A percentile compares a stretch with the other conserved stretches of the same genome.
phyloP scores from a whole-genome alignment of 2,888 invertebrate genomes.

The Acrobasis suavella region DNA sequence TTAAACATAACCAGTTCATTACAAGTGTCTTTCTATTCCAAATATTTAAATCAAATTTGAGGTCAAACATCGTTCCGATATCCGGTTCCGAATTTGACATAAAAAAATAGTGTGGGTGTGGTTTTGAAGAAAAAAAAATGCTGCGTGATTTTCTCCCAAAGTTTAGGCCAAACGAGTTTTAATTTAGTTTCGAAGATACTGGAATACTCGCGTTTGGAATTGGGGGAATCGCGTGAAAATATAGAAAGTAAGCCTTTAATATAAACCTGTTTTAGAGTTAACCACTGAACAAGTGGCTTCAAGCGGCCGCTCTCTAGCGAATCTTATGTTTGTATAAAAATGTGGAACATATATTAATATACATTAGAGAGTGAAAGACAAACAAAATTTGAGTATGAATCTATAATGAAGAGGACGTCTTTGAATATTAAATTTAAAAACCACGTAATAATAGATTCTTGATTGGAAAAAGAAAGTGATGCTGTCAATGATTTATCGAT shows the following conservation, averaged over 20 bases:
- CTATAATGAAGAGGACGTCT: constrained; percentile 2
- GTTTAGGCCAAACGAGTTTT: neutral
- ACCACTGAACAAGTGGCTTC: constrained; percentile 40
- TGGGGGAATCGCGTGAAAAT: constrained; percentile 57
- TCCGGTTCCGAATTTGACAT: constrained; percentile 10
- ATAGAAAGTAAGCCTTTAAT: constrained; percentile 63
- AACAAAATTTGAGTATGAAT: constrained; percentile 14
- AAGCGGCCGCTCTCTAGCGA: constrained; percentile 44
- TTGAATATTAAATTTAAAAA: neutral
- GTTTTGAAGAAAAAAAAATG: neutral
- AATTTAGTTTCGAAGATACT: neutral
- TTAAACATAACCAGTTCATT: constrained; percentile 10
- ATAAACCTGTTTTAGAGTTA: constrained; percentile 57
- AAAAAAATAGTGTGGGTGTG: constrained; percentile 35
- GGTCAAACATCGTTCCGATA: constrained; percentile 8
- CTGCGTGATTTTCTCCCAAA: neutral
- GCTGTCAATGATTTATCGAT: neutral
- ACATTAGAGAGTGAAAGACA: constrained; percentile 51
- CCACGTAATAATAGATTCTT: neutral
- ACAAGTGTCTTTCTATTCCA: constrained; percentile 11
- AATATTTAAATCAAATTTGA: constrained; percentile 11
- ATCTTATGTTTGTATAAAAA: constrained; percentile 53
- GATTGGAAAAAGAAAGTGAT: constrained; percentile 8
- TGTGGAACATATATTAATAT: constrained; percentile 60
- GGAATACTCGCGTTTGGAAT: constrained; percentile 32